A percentile compares a stretch with the other conserved stretches of the same genome.
These are phyloP conservation scores for Podargus strigoides DNA, from an alignment of 2,797 vertebrate species.

Conservation along the genomic window DNA sequence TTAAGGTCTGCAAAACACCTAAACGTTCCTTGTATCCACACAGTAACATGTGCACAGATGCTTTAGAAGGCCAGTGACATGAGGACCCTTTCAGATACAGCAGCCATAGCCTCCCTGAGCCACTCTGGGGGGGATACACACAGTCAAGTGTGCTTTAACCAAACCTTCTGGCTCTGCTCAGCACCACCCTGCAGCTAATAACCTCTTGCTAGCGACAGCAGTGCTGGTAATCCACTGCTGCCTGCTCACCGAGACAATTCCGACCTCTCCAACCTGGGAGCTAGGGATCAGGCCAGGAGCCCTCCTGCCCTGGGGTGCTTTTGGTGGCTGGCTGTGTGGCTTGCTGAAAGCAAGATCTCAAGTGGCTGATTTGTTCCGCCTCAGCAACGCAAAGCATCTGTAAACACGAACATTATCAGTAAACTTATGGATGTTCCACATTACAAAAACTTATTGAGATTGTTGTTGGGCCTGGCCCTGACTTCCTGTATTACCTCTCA, in stretches of 20 bases:
- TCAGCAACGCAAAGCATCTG: background rate
- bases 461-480: background rate
- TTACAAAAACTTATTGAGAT: background rate
- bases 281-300: background rate
- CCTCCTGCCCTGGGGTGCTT: background rate
- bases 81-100: background rate
- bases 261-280: background rate
- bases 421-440: background rate
- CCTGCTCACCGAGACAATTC: background rate
- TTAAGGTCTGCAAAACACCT: background rate
- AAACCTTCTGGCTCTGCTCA: background rate
- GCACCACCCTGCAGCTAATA: background rate
- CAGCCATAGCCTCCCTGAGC: background rate
- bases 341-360: accelerated
- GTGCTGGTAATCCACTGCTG: background rate
- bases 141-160: background rate
- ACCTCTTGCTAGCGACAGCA: background rate
- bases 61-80: background rate
- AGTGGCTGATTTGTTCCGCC: background rate
- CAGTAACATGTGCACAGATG: background rate
- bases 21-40: background rate
- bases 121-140: accelerated
- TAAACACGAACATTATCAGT: background rate
- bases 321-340: background rate
- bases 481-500: background rate